Evolutionary conservation across 1,140 invertebrate genomes (phyloP), one percentile per base, ranked within the genome.

Genomic region (Caenorhabditis brenneri): DNA sequence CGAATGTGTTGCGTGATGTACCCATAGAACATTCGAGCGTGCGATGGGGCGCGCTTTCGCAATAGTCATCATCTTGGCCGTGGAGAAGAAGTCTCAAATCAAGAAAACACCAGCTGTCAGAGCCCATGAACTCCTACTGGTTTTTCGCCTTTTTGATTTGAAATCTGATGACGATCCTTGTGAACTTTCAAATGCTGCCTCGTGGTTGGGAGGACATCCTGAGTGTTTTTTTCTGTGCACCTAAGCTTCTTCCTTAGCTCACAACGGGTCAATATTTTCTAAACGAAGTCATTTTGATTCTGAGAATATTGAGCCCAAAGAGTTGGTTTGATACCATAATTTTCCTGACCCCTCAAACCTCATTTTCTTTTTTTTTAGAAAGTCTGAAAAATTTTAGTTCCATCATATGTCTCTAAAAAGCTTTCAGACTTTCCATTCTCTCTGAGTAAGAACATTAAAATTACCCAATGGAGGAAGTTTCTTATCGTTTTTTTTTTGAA

Each of bases 1-100:
- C 15, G 33, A 74, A 42, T 22, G 24, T 74, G 22, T 33, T 33
- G 16, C 19, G 29, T 33, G 58, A 12, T 65, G 31, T 65, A 74
- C n/a, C 36, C 65, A 15, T 74, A 74, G 65, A 74, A 74, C 33
- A 74, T 74, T 74, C 65, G 65, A 74, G 65, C 65, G 65, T 74
- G 58, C 58, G 19, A 24, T 31, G n/a, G 65, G n/a, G 65, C 65
- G 65, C 65, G 36, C 36, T 74, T 74, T 74, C 65, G 36, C 36
- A 74, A 74, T 74, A 36, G 36, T 74, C 36, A 42, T 42, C 65
- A 9, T 74, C 10, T 42, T 42, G 65, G 36, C 15, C 42, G 15
- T n/a, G n/a, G n/a, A 24, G 22, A 74, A 74, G 33, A 42, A 10
- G 36, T 74, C 58, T 15, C 58, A 65, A 65, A 65, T 36, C 58